These are phyloP conservation scores for Drosophila kanekoi DNA, from an alignment of 2,888 invertebrate species.

Conservation along the genomic window DNA sequence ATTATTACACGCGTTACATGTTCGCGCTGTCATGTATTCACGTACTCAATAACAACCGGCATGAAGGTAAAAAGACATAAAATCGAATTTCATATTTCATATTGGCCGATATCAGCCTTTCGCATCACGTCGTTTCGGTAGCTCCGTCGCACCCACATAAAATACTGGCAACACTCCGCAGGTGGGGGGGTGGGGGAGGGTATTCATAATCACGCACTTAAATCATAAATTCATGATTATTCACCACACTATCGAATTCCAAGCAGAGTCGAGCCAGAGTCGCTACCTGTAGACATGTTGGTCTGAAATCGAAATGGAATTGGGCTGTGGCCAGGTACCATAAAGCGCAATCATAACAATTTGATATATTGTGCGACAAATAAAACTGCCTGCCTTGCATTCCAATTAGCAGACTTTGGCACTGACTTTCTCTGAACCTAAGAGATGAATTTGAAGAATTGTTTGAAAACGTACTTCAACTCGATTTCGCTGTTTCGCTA, in stretches of 20 bases:
- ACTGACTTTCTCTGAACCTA: slow-evolving; percentile 36
- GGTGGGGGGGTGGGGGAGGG: too few species aligned
- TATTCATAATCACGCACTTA: slow-evolving; percentile 73
- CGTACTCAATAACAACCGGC: slow-evolving; percentile 65
- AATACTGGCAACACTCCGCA: slow-evolving; percentile 6
- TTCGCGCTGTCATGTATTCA: slow-evolving; percentile 62
- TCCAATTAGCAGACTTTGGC: slow-evolving; percentile 30
- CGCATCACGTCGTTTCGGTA: slow-evolving; percentile 55
- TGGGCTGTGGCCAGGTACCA: slow-evolving; percentile 32
- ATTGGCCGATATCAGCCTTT: slow-evolving; percentile 53
- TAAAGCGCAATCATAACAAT: slow-evolving; percentile 57
- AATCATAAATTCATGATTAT: slow-evolving; percentile 80
- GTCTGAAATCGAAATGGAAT: slow-evolving; percentile 27
- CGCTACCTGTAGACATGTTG: slow-evolving; percentile 57
- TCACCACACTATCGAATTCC: slow-evolving; percentile 59
- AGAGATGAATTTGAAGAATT: background rate
- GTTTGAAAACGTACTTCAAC: too few species aligned
- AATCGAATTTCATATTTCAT: slow-evolving; percentile 76
- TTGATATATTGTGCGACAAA: slow-evolving; percentile 68
- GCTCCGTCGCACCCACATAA: slow-evolving; percentile 46
- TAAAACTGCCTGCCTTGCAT: slow-evolving; percentile 46
- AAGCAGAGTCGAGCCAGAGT: slow-evolving; percentile 59
- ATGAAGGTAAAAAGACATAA: slow-evolving; percentile 60
- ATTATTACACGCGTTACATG: slow-evolving; percentile 64
- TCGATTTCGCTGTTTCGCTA: too few species aligned